These are phyloP conservation scores for Eumaeus atala DNA, from an alignment of 1,140 invertebrate species.

Conservation along the genomic window DNA sequence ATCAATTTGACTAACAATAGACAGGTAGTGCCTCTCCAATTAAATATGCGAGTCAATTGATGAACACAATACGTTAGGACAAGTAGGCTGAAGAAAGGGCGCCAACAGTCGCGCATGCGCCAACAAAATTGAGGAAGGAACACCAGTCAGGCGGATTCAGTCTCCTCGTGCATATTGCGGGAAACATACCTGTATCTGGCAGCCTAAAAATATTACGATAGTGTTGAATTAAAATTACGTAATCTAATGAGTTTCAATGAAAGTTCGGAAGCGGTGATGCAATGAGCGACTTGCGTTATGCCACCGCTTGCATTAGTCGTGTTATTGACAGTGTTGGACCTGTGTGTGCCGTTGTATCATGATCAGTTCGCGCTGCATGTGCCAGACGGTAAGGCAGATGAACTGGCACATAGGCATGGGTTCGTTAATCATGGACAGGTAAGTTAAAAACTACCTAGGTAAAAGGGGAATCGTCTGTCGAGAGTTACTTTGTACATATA, in stretches of 20 bases:
- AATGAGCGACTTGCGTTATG: conserved; percentile 58
- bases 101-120: conserved; percentile 60
- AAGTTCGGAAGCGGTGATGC: conserved; percentile 42
- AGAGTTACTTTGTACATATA: too few species aligned
- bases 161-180: conserved; percentile 35
- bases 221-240: conserved; percentile 32
- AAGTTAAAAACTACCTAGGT: conserved; percentile 23
- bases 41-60: conserved; percentile 63
- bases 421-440: conserved; percentile 80
- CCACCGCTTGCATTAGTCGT: conserved; percentile 49
- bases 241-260: conserved; percentile 27
- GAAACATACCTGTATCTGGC: conserved; percentile 29
- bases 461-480: too few species aligned
- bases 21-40: conserved; percentile 37
- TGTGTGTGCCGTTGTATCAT: conserved; percentile 71
- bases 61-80: conserved; percentile 50
- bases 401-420: conserved; percentile 76
- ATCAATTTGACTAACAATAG: conserved; percentile 20
- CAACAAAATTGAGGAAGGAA: conserved; percentile 29
- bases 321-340: conserved; percentile 57
- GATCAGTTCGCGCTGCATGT: conserved; percentile 81
- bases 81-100: conserved; percentile 58
- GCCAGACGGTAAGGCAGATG: conserved; percentile 75
- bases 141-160: conserved; percentile 50
- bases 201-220: conserved; percentile 26